phyloP scores from a whole-genome alignment of 2,797 vertebrate species.

The Cygnus olor region DNA sequence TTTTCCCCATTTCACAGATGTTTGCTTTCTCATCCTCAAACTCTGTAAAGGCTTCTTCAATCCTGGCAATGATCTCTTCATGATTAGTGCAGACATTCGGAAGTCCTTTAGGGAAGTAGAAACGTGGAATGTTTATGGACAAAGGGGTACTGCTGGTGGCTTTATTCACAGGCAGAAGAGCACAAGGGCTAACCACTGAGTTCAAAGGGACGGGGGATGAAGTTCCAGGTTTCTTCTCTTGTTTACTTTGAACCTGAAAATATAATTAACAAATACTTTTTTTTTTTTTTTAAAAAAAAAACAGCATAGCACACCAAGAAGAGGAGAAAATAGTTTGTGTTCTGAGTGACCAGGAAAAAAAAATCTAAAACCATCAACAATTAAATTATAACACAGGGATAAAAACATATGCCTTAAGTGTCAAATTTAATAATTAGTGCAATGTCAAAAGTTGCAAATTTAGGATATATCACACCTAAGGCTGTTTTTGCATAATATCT shows the following conservation, averaged over 20 bases:
- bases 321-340: not conserved
- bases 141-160: constrained; percentile 81
- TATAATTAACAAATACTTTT: constrained; percentile 39
- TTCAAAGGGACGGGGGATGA: constrained; percentile 82
- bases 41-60: constrained; percentile 88
- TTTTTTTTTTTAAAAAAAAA: not conserved
- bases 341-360: not conserved
- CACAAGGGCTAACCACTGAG: constrained; percentile 73
- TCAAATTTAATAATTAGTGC: not conserved
- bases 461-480: not conserved
- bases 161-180: constrained; percentile 79
- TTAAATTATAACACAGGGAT: not conserved
- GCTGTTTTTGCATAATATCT: not conserved
- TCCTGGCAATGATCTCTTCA: constrained; percentile 87
- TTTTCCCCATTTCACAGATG: constrained; percentile 95
- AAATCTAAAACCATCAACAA: not conserved
- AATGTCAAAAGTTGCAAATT: not conserved
- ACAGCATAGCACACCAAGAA: not conserved
- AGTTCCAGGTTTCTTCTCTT: constrained; percentile 91
- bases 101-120: constrained; percentile 97
- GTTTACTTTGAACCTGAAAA: constrained; percentile 91
- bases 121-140: constrained; percentile 98
- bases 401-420: not conserved
- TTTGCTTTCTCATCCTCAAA: constrained; percentile 95
- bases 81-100: constrained; percentile 85